A percentile compares a stretch with the other conserved stretches of the same genome.
phyloP scores from a whole-genome alignment of 2,113 vertebrate species.

The Trogon melanurus region DNA sequence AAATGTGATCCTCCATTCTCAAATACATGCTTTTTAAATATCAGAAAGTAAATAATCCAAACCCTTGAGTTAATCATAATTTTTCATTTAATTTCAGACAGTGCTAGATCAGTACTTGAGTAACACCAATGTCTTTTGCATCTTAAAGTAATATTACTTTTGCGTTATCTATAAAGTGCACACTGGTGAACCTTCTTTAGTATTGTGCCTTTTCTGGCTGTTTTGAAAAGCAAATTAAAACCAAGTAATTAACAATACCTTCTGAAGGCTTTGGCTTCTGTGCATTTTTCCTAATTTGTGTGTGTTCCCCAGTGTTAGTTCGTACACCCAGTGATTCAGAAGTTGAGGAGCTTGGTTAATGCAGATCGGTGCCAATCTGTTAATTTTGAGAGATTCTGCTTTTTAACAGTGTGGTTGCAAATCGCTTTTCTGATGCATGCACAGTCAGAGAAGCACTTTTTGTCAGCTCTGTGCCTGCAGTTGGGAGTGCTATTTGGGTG shows the following conservation, averaged over 20 bases:
- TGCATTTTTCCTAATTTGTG: background rate
- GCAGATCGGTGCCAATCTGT: background rate
- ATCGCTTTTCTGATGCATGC: background rate
- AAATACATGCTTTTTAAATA: background rate
- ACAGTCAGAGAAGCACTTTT: background rate
- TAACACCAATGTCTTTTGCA: background rate
- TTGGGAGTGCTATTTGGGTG: background rate
- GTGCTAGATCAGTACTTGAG: background rate
- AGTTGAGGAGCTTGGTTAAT: background rate
- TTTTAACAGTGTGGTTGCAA: background rate
- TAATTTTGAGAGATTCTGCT: background rate
- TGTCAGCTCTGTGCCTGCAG: background rate
- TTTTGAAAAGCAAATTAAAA: background rate
- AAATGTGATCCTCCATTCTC: background rate
- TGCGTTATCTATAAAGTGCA: background rate
- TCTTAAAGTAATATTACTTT: background rate
- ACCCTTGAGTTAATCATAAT: background rate
- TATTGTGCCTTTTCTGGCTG: background rate
- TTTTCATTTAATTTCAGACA: conserved; percentile 1
- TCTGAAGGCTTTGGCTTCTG: background rate
- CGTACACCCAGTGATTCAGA: background rate
- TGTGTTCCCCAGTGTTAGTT: background rate
- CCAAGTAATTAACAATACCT: background rate
- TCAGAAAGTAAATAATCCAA: background rate
- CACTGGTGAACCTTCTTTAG: background rate